Base-by-base conservation (phyloP, 2,113 vertebrate species). In the Paratilapia polleni region DNA sequence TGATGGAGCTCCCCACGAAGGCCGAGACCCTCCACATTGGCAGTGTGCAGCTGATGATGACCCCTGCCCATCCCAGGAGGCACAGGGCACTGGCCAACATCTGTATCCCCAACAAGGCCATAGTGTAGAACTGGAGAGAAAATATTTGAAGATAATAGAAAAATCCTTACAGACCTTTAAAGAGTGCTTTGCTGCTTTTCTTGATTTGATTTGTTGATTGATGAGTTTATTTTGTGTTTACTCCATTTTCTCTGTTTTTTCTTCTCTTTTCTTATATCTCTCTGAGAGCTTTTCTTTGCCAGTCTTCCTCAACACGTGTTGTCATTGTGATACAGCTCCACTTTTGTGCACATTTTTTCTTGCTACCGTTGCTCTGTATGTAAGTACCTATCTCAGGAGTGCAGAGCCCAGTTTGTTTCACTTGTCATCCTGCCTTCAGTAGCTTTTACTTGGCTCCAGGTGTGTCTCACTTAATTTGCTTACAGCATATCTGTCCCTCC, bases 1-100 rank as follows among this genome's bases (percentile, higher is more conserved):
- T 94, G 14, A 99, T 98, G 94, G 96, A 98, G 92, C 90, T 96
- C 4, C 97, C 98, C 0, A 98, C 80, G 26, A 97, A 99, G 80
- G 97, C 97, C 0, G 97, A 97, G 91, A 97, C 98, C 0, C 92
- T 93, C 98, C 98, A 99, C 97, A 98, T 96, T 83, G 98, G 98
- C 85, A 99, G 76, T 0, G 96, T 62, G 0, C 97, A 98, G 92
- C 94, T 93, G 31, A 97, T 78, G 26, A 99, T 95, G 81, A 94
- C 85, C 0, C 96, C 96, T 74, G 96, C 20, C 97, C 98, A 99
- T 77, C 98, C 98, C 61, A 98, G 84, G 73, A 98, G 95, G 0
- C 97, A 96, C 66, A 99, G 94, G 20, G 93, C 93, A 0, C 98
- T 97, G 75, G 97, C 97, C 87, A 98, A 41, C 89, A 99, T 94